A percentile compares a stretch with the other conserved stretches of the same genome.
Conservation (phyloP, 1,140 invertebrate genomes). For the Cotesia vestalis region DNA sequence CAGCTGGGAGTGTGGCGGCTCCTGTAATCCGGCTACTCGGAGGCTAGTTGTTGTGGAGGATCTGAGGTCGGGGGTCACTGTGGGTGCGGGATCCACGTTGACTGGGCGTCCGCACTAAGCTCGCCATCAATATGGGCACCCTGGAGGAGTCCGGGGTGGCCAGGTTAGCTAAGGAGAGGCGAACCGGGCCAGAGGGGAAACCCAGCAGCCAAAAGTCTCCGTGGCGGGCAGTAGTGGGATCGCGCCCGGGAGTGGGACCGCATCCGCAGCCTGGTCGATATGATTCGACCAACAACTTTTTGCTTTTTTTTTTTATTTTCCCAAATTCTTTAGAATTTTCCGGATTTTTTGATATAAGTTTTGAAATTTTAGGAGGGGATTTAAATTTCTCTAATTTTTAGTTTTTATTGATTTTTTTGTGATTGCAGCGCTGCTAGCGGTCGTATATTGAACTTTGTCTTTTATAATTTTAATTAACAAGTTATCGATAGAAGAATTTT, state of each 20-base stretch:
- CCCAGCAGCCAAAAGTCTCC: constrained; percentile 96
- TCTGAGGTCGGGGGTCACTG: constrained; percentile 84
- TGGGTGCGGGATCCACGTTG: constrained; percentile 74
- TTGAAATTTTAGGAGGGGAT: too few species aligned
- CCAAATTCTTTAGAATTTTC: constrained; percentile 19
- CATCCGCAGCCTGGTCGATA: constrained; percentile 85
- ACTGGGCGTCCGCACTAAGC: constrained; percentile 88
- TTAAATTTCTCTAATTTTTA: too few species aligned
- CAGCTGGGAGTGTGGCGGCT: constrained; percentile 88
- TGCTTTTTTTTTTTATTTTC: constrained; percentile 57
- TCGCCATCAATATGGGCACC: constrained; percentile 90
- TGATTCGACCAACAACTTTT: constrained; percentile 84
- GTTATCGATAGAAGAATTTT: too few species aligned
- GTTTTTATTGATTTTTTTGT: too few species aligned
- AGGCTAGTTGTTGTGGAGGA: constrained; percentile 85
- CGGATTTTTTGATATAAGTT: not conserved
- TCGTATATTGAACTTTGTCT: too few species aligned
- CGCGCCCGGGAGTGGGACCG: constrained; percentile 91
- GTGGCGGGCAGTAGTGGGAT: constrained; percentile 97
- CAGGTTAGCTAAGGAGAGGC: constrained; percentile 94
- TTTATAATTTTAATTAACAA: too few species aligned
- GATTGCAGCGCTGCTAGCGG: too few species aligned
- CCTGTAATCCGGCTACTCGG: constrained; percentile 94
- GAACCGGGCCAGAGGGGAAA: constrained; percentile 96
- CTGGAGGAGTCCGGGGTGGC: constrained; percentile 79